Evolutionary conservation across 2,113 vertebrate species (phyloP).

Genomic region (Pachycephala philippinensis): DNA sequence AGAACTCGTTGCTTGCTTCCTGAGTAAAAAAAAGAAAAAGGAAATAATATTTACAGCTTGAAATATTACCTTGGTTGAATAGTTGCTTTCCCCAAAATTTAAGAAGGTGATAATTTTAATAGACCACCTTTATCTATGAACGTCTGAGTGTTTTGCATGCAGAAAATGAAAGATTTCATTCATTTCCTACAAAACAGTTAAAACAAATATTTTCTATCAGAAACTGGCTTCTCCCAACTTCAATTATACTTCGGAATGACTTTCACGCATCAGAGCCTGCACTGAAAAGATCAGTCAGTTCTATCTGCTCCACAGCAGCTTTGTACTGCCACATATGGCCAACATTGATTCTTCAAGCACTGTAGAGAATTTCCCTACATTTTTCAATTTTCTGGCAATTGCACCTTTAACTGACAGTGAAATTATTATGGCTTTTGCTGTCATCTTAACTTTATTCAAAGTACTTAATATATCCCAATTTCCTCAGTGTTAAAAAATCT

Average conservation of each 20-base stretch:
- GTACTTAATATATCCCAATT: constrained; percentile 2
- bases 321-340: neutral
- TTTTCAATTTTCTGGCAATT: constrained; percentile 52
- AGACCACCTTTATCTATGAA: constrained; percentile 40
- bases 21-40: neutral
- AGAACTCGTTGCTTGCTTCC: neutral
- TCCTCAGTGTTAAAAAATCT: neutral
- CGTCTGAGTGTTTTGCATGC: neutral
- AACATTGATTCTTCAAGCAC: neutral
- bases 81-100: neutral
- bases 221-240: constrained; percentile 2
- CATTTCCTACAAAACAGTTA: constrained; percentile 26
- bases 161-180: constrained; percentile 43
- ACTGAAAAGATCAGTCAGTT: neutral
- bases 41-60: constrained; percentile 16
- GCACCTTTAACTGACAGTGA: constrained; percentile 37
- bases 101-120: constrained; percentile 54
- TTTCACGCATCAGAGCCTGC: constrained; percentile 15
- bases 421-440: constrained; percentile 42
- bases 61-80: constrained; percentile 16
- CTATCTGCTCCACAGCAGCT: neutral
- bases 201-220: constrained; percentile 33
- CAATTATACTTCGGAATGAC: constrained; percentile 48
- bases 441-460: constrained; percentile 13
- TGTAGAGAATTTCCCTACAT: neutral